Percentiles rank a stretch among this genome's conserved stretches.
Conservation (phyloP, 2,113 vertebrate species). For the Pseudorectes ferrugineus region DNA sequence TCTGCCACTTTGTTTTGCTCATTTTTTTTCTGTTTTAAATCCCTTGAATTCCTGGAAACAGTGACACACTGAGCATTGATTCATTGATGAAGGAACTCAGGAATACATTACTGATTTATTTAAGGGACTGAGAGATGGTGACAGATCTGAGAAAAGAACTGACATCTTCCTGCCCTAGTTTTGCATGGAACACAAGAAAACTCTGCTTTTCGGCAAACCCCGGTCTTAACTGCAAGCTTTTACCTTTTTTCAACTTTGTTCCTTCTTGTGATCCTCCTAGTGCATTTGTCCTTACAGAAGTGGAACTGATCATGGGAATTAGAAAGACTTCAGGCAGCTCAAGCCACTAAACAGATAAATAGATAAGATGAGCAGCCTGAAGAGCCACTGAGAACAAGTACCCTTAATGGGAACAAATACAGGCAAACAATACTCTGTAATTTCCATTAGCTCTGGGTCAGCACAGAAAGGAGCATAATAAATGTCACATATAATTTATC, state of each 20-base stretch:
- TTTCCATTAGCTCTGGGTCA: not conserved
- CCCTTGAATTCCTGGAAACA: not conserved
- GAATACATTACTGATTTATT: not conserved
- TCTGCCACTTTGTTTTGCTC: not conserved
- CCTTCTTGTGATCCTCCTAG: not conserved
- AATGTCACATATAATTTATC: conserved; percentile 17
- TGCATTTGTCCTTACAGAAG: not conserved
- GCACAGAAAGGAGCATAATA: not conserved
- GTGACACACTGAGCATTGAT: not conserved
- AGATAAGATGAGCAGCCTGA: not conserved
- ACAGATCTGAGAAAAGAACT: not conserved
- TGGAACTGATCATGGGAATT: not conserved
- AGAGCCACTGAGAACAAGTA: not conserved
- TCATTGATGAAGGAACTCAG: not conserved
- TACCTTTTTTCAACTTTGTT: not conserved
- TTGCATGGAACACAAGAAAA: not conserved
- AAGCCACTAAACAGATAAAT: not conserved
- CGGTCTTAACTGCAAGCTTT: not conserved
- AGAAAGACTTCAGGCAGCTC: not conserved
- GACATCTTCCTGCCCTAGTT: not conserved
- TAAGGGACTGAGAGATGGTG: not conserved
- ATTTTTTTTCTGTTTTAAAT: not conserved
- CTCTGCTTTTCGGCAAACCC: not conserved
- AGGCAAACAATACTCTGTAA: not conserved
- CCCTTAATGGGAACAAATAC: not conserved